These are phyloP conservation scores for Octopus sinensis DNA, from an alignment of 1,140 invertebrate species.

Conservation along the genomic window DNA sequence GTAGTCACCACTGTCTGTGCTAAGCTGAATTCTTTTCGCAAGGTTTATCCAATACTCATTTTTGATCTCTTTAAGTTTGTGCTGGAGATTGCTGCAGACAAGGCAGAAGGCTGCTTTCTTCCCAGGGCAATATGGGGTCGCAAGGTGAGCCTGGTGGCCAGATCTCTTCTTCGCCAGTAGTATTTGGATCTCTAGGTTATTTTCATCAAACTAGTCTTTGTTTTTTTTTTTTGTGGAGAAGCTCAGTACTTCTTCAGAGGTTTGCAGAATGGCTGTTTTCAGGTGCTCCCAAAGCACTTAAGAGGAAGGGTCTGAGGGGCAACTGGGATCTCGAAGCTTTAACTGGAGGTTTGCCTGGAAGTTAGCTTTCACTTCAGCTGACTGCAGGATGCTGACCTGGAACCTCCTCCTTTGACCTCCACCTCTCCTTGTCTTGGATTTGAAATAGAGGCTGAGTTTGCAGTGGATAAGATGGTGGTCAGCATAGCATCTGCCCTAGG, in stretches of 20 bases:
- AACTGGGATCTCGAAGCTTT: background rate
- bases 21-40: background rate
- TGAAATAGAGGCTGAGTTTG: background rate
- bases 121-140: background rate
- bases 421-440: background rate
- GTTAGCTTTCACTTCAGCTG: background rate
- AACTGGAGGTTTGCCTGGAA: too few species aligned
- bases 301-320: background rate
- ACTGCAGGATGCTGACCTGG: background rate
- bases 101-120: background rate
- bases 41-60: too few species aligned
- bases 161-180: too few species aligned
- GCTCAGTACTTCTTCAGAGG: background rate
- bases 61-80: too few species aligned
- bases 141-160: background rate
- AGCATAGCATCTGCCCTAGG: too few species aligned
- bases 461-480: background rate
- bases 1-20: background rate
- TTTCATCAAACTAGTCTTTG: background rate
- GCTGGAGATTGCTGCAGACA: too few species aligned
- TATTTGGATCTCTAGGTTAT: background rate
- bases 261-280: background rate
- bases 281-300: too few species aligned
- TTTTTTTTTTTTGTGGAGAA: background rate
- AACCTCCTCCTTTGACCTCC: background rate